Evolutionary conservation across 2,888 invertebrate species (phyloP), one percentile per base, ranked within the genome.

Genomic region (Nomada fucata): DNA sequence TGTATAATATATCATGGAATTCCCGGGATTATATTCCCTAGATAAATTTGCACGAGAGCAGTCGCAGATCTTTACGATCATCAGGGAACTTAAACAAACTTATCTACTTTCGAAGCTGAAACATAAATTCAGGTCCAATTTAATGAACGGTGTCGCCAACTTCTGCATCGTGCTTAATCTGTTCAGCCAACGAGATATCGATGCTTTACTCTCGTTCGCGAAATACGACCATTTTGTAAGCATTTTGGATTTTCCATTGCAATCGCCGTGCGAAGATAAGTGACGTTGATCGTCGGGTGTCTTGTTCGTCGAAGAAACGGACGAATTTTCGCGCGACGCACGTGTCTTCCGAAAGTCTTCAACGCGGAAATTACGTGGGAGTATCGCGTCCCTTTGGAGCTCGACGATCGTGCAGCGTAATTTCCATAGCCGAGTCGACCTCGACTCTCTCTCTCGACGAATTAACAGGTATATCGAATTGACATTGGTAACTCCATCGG

Each of bases 401-500:
- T 60, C 71, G 71, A 76, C 71, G 68, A 69, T 79, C 57, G 59
- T 61, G 60, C 26, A 75, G 52, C 71, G 57, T 75, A 82, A 82
- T 82, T 86, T 80, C 70, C 74, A 84, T 77, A 82, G 76, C 77
- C 76, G 76, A 76, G 59, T 18, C 63, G 36, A 71, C 29, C 63
- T 59, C 65, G 57, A 44, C 50, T 70, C 69, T 23, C 23, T 23
- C 23, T 64, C 52, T 53, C 60, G 76, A 68, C 78, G 85, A 71
- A 85, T 86, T 83, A 80, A 79, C 74, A 72, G 26, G 79, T 79
- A 77, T 78, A 87, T 84, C 85, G 74, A 70, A 55, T 15, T 73
- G 26, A 50, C 52, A 55, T 44, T 67, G 47, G 68, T 69, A 87
- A 85, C 74, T 86, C 61, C 60, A 69, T 78, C 71, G 55, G 57